Percentiles rank a stretch among this genome's conserved stretches.
Evolutionary conservation across 2,797 vertebrate species (phyloP).

Genomic region (Pangasius mekongensis): DNA sequence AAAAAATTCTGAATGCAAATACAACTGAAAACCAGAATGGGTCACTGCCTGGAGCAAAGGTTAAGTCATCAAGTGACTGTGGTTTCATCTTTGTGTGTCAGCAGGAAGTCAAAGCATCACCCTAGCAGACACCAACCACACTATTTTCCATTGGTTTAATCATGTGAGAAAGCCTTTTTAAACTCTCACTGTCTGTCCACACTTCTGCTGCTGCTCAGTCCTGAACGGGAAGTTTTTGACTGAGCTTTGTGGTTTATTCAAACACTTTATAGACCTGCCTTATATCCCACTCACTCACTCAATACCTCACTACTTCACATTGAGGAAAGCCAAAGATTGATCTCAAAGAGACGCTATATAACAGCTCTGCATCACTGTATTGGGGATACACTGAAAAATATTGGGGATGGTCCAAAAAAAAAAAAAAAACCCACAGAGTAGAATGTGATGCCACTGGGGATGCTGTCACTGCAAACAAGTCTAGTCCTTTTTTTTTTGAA

Average conservation of each 20-base stretch:
- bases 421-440: no score
- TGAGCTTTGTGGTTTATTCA: background rate
- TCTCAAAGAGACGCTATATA: background rate
- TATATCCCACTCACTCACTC: background rate
- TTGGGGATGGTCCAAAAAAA: no score
- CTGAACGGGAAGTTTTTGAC: background rate
- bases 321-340: background rate
- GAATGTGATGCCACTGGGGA: background rate
- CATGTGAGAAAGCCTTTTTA: background rate
- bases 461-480: background rate
- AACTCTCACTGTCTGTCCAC: no score
- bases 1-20: background rate
- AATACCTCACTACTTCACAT: background rate
- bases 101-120: background rate
- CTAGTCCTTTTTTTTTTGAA: background rate
- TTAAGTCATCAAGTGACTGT: no score
- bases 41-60: background rate
- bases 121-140: background rate
- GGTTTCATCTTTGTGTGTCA: background rate
- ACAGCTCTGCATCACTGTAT: no score
- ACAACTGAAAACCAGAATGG: background rate
- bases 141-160: no score
- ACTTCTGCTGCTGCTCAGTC: background rate
- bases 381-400: no score
- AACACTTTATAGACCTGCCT: background rate